Percentiles rank a stretch among this genome's conserved stretches.
phyloP scores from a whole-genome alignment of 2,113 vertebrate species.

The Eulacestoma nigropectus region DNA sequence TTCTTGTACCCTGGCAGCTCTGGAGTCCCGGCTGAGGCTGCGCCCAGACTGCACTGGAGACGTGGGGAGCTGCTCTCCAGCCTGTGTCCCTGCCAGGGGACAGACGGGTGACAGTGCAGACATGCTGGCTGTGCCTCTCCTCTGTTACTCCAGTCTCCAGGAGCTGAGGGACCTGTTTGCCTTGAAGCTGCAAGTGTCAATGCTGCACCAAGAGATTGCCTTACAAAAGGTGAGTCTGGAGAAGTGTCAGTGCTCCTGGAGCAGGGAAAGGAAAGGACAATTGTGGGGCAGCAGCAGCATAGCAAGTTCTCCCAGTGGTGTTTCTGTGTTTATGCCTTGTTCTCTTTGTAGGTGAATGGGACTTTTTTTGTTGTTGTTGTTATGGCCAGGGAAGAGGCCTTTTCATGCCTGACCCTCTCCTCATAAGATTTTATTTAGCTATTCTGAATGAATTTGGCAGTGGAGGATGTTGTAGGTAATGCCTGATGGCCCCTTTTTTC shows the following conservation, averaged over 20 bases:
- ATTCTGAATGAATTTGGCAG: background rate
- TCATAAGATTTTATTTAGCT: background rate
- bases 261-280: background rate
- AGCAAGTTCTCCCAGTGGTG: background rate
- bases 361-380: background rate
- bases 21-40: conserved; percentile 65
- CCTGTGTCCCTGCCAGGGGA: background rate
- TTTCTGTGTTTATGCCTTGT: background rate
- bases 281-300: background rate
- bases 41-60: conserved; percentile 15
- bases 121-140: conserved; percentile 18
- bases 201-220: conserved; percentile 80
- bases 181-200: conserved; percentile 73
- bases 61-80: background rate
- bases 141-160: conserved; percentile 75
- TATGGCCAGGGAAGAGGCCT: background rate
- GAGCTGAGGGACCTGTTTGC: conserved; percentile 80
- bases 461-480: background rate
- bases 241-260: background rate
- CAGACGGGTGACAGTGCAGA: background rate
- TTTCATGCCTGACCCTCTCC: background rate
- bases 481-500: background rate
- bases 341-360: background rate
- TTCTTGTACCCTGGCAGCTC: conserved; percentile 32
- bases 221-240: conserved; percentile 79